Evolutionary conservation across 2,888 invertebrate species (phyloP), one percentile per base, ranked within the genome.

Genomic region (Agrotis ipsilon): DNA sequence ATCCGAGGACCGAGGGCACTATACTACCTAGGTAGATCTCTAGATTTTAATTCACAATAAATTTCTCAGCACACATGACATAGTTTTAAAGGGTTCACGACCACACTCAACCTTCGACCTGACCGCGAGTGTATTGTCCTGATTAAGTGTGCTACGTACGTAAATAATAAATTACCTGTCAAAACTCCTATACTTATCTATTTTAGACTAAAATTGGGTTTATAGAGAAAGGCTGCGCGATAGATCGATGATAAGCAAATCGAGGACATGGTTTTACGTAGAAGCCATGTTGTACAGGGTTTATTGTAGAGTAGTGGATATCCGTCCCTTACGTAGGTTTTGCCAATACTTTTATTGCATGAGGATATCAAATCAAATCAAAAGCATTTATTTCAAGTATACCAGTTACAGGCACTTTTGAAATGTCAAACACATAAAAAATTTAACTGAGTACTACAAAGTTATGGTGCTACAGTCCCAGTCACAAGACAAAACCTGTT

Each of bases 111-210:
- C 78, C 71, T 52, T 48, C 16, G 45, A 51, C 6, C 60, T 55
- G 54, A 71, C 62, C 43, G 71, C 71, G 3, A 49, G 71, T 51
- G 32, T 63, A 21, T 70, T 59, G 75, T 59, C 48, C 75, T 24
- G 52, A 45, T 77, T 70, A 24, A n/a, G 21, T 58, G 3, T 32
- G 21, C n/a, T 59, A 32, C 54, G 45, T 43, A 6, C 58, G 43
- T 77, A 21, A 49, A 77, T 62, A 75, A 75, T 68, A 69, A 69
- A 76, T 58, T 11, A 58, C 21, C 32, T 45, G 57, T 32, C 61
- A 11, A 45, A 13, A 49, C 48, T 24, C n/a, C 11, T 27, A 48
- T 14, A 55, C 27, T 43, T 59, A 45, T 54, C 24, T 60, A 75
- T 68, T 75, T 59, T 32, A 45, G 14, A 45, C 55, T 19, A 14